Evolutionary conservation across 2,797 vertebrate species (phyloP).

Genomic region (Alauda arvensis): DNA sequence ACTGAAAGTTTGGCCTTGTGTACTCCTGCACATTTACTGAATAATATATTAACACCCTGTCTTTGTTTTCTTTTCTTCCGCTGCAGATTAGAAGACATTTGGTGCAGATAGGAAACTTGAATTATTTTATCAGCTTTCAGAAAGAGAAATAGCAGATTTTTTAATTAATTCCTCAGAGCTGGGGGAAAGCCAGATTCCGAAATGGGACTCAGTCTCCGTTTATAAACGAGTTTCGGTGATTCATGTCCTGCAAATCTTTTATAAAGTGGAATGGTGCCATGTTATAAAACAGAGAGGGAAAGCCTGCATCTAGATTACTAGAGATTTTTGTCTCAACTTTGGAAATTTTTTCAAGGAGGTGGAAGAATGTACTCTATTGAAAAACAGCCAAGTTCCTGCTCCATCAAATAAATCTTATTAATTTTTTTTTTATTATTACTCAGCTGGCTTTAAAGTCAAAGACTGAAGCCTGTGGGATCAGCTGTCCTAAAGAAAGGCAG

Average conservation of each 20-base stretch:
- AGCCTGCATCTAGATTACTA: conserved; percentile 14
- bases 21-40: neutral
- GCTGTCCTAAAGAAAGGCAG: conserved; percentile 17
- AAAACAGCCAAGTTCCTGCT: neutral
- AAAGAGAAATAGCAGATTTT: conserved; percentile 6
- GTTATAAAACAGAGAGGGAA: conserved; percentile 43
- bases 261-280: conserved; percentile 18
- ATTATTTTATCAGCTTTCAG: neutral
- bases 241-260: conserved; percentile 29
- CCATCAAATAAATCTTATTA: neutral
- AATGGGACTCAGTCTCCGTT: conserved; percentile 17
- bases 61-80: neutral
- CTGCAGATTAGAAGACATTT: neutral
- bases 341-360: conserved; percentile 40
- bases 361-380: neutral
- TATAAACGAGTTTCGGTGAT: conserved; percentile 5
- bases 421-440: neutral
- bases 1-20: neutral
- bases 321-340: conserved; percentile 22
- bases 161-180: conserved; percentile 28
- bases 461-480: neutral
- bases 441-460: neutral
- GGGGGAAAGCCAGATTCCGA: conserved; percentile 27
- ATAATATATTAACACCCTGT: neutral
- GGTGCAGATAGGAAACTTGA: neutral